Evolutionary conservation across 2,797 vertebrate species (phyloP).

Genomic region (Sebastes steindachneri): DNA sequence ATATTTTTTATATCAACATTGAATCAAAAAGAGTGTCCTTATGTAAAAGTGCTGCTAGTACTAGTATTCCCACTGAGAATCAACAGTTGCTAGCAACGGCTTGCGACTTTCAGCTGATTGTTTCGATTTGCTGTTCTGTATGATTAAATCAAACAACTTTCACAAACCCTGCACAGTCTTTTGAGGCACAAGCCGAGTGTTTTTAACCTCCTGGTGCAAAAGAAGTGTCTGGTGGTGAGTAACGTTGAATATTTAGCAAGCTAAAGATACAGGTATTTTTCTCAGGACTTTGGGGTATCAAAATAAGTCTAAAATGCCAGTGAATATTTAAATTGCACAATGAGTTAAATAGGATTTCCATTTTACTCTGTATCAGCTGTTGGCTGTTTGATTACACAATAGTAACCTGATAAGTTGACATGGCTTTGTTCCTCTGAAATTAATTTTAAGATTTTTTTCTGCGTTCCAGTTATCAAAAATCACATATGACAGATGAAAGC

Average conservation of each 20-base stretch:
- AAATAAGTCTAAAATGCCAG: background rate
- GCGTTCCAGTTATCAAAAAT: accelerated
- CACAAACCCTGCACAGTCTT: background rate
- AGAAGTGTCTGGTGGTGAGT: background rate
- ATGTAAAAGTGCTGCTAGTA: too few species aligned
- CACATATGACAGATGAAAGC: background rate
- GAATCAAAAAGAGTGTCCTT: background rate
- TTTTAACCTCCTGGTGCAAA: background rate
- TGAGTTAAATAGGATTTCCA: background rate
- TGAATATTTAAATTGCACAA: too few species aligned
- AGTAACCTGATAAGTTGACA: background rate
- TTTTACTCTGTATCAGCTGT: background rate
- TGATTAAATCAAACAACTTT: background rate
- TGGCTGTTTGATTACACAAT: background rate
- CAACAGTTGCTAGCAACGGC: background rate
- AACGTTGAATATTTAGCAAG: background rate
- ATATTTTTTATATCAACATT: background rate
- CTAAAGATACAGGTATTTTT: background rate
- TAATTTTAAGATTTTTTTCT: background rate
- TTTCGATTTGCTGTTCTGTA: background rate
- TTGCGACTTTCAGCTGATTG: background rate
- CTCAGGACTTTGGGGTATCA: background rate
- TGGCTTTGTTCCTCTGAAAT: background rate
- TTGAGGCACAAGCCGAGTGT: background rate
- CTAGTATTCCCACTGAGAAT: background rate